Conservation (phyloP, 23 tunicate species). For the Clavelina lepadiformis region DNA sequence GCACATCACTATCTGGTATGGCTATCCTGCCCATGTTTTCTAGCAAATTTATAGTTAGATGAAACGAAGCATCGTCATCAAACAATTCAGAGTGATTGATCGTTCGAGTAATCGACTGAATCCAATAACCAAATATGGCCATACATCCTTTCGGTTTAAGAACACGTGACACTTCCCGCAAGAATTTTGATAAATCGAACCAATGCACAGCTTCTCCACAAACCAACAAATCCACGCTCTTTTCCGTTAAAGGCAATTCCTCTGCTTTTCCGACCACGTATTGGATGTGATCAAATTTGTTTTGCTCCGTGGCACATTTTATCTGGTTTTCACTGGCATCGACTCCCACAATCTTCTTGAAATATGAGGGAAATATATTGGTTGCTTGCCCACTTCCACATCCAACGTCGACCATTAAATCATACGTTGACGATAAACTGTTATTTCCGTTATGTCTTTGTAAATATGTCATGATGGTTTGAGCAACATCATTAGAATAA, state of each 20-base stretch:
- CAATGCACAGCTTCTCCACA: slow-evolving; percentile 66
- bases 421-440: background rate
- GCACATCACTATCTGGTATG: no score
- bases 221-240: slow-evolving; percentile 50
- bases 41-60: no score
- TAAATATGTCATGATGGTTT: slow-evolving; percentile 1
- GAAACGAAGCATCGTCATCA: no score
- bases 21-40: no score
- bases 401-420: slow-evolving; percentile 56
- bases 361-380: slow-evolving; percentile 11
- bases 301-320: slow-evolving; percentile 23
- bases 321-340: slow-evolving; percentile 52
- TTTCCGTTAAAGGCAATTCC: slow-evolving; percentile 24
- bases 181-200: slow-evolving; percentile 58
- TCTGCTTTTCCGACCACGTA: slow-evolving; percentile 43
- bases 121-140: slow-evolving; percentile 41
- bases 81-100: no score
- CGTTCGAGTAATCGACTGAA: slow-evolving; percentile 1
- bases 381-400: slow-evolving; percentile 65
- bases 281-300: slow-evolving; percentile 9
- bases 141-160: slow-evolving; percentile 62
- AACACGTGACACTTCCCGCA: slow-evolving; percentile 45
- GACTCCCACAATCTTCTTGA: slow-evolving; percentile 29
- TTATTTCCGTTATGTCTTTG: background rate
- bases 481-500: slow-evolving; percentile 16